Percentiles rank a stretch among this genome's conserved stretches.
Conservation (phyloP, 2,113 vertebrate species). For the Anolis sagrei region DNA sequence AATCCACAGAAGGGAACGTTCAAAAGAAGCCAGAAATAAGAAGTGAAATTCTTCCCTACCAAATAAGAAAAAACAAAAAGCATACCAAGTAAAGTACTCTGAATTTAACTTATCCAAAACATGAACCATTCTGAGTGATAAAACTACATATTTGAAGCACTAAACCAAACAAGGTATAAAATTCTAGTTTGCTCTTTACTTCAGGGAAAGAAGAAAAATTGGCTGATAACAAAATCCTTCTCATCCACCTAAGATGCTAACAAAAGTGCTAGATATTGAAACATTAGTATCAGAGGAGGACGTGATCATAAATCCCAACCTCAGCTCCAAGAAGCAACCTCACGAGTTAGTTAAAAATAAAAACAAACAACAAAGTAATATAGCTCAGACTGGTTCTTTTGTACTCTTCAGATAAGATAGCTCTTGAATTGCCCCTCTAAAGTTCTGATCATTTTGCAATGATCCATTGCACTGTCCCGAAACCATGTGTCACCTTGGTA, state of each 20-base stretch:
- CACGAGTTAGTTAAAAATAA: neutral
- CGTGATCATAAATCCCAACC: neutral
- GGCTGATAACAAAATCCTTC: neutral
- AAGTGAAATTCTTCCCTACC: conserved; percentile 1
- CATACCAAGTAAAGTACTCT: neutral
- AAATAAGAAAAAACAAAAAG: neutral
- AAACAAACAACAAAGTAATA: neutral
- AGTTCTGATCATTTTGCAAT: neutral
- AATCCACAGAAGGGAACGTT: neutral
- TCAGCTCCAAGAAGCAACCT: neutral
- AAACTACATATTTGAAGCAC: conserved; percentile 2
- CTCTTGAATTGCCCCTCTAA: neutral
- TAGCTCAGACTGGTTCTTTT: neutral
- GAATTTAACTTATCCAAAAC: conserved; percentile 11
- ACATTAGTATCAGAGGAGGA: neutral
- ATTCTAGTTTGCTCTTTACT: neutral
- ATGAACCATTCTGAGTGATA: neutral
- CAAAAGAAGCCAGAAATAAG: neutral
- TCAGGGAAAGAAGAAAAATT: neutral
- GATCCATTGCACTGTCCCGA: neutral
- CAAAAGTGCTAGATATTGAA: neutral
- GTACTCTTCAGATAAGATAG: neutral
- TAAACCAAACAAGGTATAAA: conserved; percentile 3
- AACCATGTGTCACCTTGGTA: neutral
- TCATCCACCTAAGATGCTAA: neutral